phyloP scores from a whole-genome alignment of 2,113 vertebrate genomes.

The Peucedramus taeniatus region DNA sequence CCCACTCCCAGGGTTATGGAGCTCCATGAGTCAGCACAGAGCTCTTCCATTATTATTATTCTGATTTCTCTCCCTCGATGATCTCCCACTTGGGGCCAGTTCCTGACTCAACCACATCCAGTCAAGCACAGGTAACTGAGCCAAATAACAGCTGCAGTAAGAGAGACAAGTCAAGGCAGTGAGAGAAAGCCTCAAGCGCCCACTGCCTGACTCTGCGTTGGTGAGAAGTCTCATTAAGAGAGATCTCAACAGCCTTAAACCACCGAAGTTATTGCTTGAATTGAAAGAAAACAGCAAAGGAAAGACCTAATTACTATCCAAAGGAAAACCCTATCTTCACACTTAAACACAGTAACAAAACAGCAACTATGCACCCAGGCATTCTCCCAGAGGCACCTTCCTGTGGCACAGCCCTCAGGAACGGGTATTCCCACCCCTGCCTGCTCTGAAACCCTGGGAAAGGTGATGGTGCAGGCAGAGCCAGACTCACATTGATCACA shows the following conservation, averaged over 20 bases:
- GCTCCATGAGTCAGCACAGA: neutral
- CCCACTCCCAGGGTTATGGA: neutral
- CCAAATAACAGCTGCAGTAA: neutral
- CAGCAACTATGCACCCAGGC: neutral
- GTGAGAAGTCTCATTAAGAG: neutral
- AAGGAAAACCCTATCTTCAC: neutral
- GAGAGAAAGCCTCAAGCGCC: neutral
- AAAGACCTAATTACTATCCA: neutral
- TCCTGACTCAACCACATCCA: neutral
- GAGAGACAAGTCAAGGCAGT: neutral
- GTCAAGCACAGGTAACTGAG: neutral
- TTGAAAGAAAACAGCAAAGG: neutral
- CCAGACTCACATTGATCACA: constrained; percentile 89
- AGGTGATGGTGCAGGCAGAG: neutral
- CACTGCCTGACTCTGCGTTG: neutral
- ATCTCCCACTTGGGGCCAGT: neutral
- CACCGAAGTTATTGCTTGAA: neutral
- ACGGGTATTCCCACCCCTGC: neutral
- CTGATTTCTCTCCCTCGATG: neutral
- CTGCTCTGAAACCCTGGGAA: neutral
- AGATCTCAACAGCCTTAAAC: neutral
- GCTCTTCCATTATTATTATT: neutral
- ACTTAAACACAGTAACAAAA: neutral
- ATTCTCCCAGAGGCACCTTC: neutral
- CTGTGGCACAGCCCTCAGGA: neutral